phyloP scores from a whole-genome alignment of 1,140 invertebrate species.

The Drosophila erecta region DNA sequence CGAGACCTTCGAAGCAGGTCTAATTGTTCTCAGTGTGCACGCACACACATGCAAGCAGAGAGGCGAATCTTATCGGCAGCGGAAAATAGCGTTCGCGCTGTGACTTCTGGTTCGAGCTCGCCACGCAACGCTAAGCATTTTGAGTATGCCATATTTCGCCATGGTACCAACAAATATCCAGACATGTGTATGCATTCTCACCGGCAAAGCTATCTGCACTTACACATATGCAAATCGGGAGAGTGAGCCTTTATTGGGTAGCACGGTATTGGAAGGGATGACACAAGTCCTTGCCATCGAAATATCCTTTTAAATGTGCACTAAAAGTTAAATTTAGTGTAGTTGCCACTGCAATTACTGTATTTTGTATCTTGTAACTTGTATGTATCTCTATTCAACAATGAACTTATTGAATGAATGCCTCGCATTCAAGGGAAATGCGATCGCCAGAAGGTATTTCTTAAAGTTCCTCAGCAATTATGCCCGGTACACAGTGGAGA shows the following conservation, averaged over 20 bases:
- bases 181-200: conserved; percentile 16
- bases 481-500: background rate
- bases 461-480: background rate
- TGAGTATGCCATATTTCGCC: conserved; percentile 63
- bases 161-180: conserved; percentile 43
- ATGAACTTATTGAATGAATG: too few relatives aligned
- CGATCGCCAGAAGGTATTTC: too few relatives aligned
- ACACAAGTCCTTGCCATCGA: too few relatives aligned
- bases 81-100: conserved; percentile 60
- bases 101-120: conserved; percentile 51
- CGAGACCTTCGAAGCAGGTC: background rate
- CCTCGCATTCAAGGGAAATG: too few relatives aligned
- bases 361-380: too few relatives aligned
- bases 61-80: conserved; percentile 53
- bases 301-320: too few relatives aligned
- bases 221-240: conserved; percentile 1
- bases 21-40: background rate
- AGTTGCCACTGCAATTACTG: background rate
- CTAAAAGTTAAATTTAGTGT: too few relatives aligned
- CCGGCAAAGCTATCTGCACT: conserved; percentile 1
- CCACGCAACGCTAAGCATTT: conserved; percentile 64
- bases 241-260: conserved; percentile 1
- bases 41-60: conserved; percentile 6
- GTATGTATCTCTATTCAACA: too few relatives aligned
- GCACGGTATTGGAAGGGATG: conserved; percentile 1